Conservation (phyloP, 2,888 invertebrate species). For the Odiellus spinosus region DNA sequence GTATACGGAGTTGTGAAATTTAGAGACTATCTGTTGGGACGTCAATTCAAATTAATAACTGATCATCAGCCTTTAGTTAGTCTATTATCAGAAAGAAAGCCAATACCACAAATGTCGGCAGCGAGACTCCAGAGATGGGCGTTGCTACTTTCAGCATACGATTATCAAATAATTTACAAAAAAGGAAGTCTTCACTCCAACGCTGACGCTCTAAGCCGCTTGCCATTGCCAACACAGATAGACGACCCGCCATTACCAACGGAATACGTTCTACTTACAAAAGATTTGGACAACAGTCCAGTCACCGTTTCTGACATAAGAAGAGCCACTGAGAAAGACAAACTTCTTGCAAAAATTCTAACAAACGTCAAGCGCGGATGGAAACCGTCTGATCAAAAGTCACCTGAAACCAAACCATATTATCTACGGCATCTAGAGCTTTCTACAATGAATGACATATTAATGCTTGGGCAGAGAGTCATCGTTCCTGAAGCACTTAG, state of each 20-base stretch:
- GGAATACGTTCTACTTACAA: constrained; percentile 3
- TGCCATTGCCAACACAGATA: constrained; percentile 4
- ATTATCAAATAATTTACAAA: not conserved
- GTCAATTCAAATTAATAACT: constrained; percentile 4
- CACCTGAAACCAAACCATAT: not conserved
- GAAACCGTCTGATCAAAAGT: not conserved
- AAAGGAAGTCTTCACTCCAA: too few relatives aligned
- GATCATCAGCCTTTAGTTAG: too few relatives aligned
- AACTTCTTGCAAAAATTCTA: not conserved
- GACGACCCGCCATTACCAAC: not conserved
- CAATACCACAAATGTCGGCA: not conserved
- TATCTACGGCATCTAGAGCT: constrained; percentile 11
- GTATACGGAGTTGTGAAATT: not conserved
- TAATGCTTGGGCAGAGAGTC: constrained; percentile 19
- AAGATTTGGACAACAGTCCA: constrained; percentile 3
- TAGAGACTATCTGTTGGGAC: not conserved
- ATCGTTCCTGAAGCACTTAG: constrained; percentile 20
- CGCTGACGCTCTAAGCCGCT: constrained; percentile 25
- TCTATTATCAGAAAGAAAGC: too few relatives aligned
- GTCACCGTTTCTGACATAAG: constrained; percentile 2
- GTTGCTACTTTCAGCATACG: not conserved
- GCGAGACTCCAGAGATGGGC: constrained; percentile 3
- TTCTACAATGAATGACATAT: constrained; percentile 18
- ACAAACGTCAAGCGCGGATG: not conserved
- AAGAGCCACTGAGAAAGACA: constrained; percentile 1